A percentile compares a stretch with the other conserved stretches of the same genome.
These are phyloP conservation scores for Acheta domesticus DNA, from an alignment of 2,888 invertebrate species.

Conservation along the genomic window DNA sequence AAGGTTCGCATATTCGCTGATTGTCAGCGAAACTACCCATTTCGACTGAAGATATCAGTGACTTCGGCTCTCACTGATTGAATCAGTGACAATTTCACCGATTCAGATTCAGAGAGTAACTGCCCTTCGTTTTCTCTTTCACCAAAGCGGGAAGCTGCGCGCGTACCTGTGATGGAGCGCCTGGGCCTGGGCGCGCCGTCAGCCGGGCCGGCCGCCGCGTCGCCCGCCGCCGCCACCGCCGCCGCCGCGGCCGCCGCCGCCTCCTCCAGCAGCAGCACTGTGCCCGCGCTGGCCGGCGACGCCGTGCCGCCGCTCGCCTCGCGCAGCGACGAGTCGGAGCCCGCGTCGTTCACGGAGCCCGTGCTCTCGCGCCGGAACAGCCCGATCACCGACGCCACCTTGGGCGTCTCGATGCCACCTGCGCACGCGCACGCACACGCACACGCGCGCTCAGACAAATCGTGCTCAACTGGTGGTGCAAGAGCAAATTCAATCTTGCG, in stretches of 20 bases:
- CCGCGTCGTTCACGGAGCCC: conserved; percentile 61
- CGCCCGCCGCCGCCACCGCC: conserved; percentile 46
- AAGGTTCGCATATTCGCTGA: too few species aligned
- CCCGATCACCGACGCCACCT: conserved; percentile 82
- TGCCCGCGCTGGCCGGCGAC: conserved; percentile 48
- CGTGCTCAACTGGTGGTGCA: too few species aligned
- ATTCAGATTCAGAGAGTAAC: too few species aligned
- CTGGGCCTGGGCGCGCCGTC: conserved; percentile 45
- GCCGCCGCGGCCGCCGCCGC: conserved; percentile 41
- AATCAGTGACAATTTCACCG: too few species aligned
- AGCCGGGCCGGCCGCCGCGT: conserved; percentile 41
- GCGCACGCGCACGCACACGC: conserved; percentile 1
- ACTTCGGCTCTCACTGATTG: too few species aligned
- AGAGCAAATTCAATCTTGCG: too few species aligned
- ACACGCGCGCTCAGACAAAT: too few species aligned
- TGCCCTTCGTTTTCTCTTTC: too few species aligned
- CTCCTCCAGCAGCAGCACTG: conserved; percentile 61
- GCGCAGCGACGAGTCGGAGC: conserved; percentile 39
- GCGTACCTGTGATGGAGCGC: conserved; percentile 48
- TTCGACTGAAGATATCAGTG: too few species aligned
- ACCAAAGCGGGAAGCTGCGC: too few species aligned
- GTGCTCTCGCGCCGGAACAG: conserved; percentile 81
- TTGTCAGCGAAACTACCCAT: too few species aligned
- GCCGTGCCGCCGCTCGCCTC: conserved; percentile 44
- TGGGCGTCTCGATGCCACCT: conserved; percentile 86